Evolutionary conservation across 2,888 invertebrate species (phyloP).

Genomic region (Acronicta aceris): DNA sequence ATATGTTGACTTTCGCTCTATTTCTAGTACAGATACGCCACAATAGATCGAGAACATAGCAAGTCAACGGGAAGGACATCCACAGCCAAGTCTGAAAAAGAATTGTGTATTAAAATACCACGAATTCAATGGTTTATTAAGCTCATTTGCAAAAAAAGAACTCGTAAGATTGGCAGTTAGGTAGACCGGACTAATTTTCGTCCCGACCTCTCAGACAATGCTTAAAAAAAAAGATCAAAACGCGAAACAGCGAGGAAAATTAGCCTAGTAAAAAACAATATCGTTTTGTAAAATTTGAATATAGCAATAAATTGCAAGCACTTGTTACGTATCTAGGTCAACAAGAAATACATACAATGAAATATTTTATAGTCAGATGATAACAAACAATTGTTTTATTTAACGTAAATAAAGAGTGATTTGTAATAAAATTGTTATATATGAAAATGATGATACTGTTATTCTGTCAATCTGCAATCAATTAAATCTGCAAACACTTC

Average conservation of each 20-base stretch:
- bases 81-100: slow-evolving; percentile 82
- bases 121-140: not conserved
- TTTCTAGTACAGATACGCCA: slow-evolving; percentile 83
- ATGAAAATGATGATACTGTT: not conserved
- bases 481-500: not conserved
- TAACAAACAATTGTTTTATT: not conserved
- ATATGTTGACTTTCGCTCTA: slow-evolving; percentile 70
- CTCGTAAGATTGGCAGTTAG: not conserved
- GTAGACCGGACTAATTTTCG: slow-evolving; percentile 9
- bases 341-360: not conserved
- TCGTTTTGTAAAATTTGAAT: not conserved
- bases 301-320: not conserved
- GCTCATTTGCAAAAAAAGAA: not conserved
- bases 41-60: slow-evolving; percentile 77
- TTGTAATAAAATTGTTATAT: not conserved
- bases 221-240: not conserved
- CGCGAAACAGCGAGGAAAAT: not conserved
- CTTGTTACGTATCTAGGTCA: not conserved
- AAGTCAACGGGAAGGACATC: slow-evolving; percentile 78
- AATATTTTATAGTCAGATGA: not conserved
- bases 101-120: slow-evolving; percentile 11
- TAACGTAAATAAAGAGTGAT: not conserved
- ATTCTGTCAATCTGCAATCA: too few relatives aligned
- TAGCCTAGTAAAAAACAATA: not conserved
- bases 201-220: not conserved